Evolutionary conservation across 2,888 invertebrate genomes (phyloP), one percentile per base, ranked within the genome.

Genomic region (Phania funesta): DNA sequence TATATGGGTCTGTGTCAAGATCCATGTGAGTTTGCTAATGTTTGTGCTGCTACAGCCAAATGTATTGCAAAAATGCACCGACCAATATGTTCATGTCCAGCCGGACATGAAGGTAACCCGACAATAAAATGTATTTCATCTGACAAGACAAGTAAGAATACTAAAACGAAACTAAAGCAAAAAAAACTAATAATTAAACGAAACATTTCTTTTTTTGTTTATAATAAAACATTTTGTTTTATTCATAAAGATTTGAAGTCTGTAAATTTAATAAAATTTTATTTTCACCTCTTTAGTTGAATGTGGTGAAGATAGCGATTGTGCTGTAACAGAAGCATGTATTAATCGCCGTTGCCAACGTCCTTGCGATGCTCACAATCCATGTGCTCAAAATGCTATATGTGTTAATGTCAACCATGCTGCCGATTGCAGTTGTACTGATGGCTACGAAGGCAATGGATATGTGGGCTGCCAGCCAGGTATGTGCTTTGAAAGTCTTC

Each of bases 351-450:
- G 94, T 90, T 97, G 97, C 90, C 95, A 96, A 91, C 95, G 95
- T 92, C 97, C 97, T 54, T 97, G 97, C 91, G 95, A 94, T 89
- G 93, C 96, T 87, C 95, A 94, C 89, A 95, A 96, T 89, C 97
- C 97, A 68, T 97, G 97, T 89, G 94, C 94, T 85, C 93, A 93
- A 86, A 95, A 96, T 90, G 96, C 97, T 73, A 93, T 96, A 85
- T 97, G 97, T 92, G 94, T 96, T 91, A 97, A 97, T 91, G 95
- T 95, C 67, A 96, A 96, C 87, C 97, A 97, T 89, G 95, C 95
- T 85, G 95, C 96, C 24, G 96, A 96, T 88, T 97, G 97, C 91
- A 95, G 94, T 89, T 97, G 97, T 88, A 93, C 93, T 54, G 96
- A 96, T 91, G 96, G 96, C 84, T 97, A 94, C 90, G 95, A 96